These are phyloP conservation scores for Eptesicus fuscus DNA, from an alignment of 2,113 vertebrate species.

Conservation along the genomic window DNA sequence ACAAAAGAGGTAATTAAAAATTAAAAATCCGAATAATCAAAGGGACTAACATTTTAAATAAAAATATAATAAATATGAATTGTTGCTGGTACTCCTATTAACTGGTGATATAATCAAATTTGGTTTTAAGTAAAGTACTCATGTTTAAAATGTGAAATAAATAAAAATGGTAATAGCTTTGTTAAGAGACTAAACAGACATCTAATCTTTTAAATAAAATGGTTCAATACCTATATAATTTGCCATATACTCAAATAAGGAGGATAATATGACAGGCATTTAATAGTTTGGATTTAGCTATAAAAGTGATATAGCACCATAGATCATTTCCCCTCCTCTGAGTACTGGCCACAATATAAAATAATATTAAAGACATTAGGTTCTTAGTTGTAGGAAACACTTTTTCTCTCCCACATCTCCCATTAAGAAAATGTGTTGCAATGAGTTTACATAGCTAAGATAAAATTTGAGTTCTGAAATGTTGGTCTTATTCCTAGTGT, in stretches of 20 bases:
- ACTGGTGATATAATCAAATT: neutral
- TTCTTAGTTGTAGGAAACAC: neutral
- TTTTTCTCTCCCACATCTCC: neutral
- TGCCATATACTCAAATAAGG: neutral
- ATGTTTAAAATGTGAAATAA: conserved; percentile 29
- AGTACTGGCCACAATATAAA: neutral
- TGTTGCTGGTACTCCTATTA: neutral
- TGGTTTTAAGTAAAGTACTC: neutral
- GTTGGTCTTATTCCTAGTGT: conserved; percentile 3
- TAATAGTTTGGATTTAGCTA: neutral
- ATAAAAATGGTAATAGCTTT: neutral
- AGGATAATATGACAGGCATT: neutral
- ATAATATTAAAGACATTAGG: neutral
- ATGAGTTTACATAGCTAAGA: neutral
- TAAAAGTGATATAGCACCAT: neutral
- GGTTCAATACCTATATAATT: neutral
- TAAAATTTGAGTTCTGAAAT: conserved; percentile 3
- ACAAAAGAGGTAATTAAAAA: conserved; percentile 18
- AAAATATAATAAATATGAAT: conserved; percentile 25
- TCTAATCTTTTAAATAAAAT: neutral
- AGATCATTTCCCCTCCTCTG: neutral
- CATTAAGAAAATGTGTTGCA: neutral
- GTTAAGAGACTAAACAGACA: neutral
- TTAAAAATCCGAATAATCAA: neutral
- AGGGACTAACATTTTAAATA: conserved; percentile 17